phyloP scores from a whole-genome alignment of 2,113 vertebrate species.

The Paedocypris sp. region DNA sequence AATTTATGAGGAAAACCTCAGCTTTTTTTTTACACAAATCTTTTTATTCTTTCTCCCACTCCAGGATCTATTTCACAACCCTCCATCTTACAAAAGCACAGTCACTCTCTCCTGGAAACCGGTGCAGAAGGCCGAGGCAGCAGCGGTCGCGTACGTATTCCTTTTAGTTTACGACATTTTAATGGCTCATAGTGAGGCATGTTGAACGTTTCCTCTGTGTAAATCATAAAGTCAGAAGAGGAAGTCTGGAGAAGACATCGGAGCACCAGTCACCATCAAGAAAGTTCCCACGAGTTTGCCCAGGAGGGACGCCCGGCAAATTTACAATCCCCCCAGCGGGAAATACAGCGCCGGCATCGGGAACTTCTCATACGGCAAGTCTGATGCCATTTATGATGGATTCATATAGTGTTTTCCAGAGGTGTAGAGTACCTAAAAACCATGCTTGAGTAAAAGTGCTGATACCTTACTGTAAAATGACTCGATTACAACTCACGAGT shows the following conservation, averaged over 20 bases:
- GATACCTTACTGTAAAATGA: too few relatives aligned
- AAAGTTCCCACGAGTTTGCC: conserved; percentile 72
- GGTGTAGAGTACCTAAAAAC: too few relatives aligned
- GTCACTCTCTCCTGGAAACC: conserved; percentile 97
- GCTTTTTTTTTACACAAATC: too few relatives aligned
- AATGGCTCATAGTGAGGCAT: too few relatives aligned
- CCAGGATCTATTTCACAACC: conserved; percentile 97
- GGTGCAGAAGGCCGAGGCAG: conserved; percentile 85
- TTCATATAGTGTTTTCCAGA: too few relatives aligned
- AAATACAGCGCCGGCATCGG: conserved; percentile 92
- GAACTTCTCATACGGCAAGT: conserved; percentile 84
- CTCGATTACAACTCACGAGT: too few relatives aligned
- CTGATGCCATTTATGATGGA: too few relatives aligned
- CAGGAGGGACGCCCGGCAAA: conserved; percentile 88
- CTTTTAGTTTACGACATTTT: too few relatives aligned
- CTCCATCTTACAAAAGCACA: conserved; percentile 95
- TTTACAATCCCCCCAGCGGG: conserved; percentile 96
- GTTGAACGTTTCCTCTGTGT: background rate
- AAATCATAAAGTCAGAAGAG: conserved; percentile 72
- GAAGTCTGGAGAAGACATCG: conserved; percentile 69
- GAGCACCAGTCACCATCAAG: conserved; percentile 68
- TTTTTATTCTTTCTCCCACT: background rate
- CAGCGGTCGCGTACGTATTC: conserved; percentile 29
- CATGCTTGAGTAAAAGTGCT: too few relatives aligned
- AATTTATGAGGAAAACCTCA: too few relatives aligned